These are phyloP conservation scores for Otus scops DNA, from an alignment of 2,797 vertebrate genomes.

Conservation along the genomic window DNA sequence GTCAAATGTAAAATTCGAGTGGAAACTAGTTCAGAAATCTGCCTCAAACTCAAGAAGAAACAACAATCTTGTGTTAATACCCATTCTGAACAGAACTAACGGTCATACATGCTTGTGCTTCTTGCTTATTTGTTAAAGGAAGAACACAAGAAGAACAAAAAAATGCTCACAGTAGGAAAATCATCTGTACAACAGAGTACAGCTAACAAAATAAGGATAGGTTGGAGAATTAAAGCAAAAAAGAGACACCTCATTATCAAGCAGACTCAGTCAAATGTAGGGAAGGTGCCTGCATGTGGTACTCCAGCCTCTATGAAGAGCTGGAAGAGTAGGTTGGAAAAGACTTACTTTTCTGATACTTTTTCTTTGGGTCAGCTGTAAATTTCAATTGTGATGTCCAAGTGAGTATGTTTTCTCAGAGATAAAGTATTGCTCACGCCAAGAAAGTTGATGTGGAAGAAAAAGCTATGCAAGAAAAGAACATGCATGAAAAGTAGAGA, in stretches of 20 bases:
- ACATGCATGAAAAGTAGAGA: neutral
- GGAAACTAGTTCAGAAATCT: neutral
- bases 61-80: neutral
- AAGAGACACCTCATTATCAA: neutral
- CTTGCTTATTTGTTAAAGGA: neutral
- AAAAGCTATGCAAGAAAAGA: neutral
- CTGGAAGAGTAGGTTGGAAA: neutral
- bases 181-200: neutral
- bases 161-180: neutral
- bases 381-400: neutral
- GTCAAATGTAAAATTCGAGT: slow-evolving; percentile 31
- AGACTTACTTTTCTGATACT: neutral
- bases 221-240: neutral
- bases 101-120: neutral
- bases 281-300: neutral
- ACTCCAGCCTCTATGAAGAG: neutral
- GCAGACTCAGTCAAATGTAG: neutral
- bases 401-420: slow-evolving; percentile 24
- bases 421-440: slow-evolving; percentile 14
- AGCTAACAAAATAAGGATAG: neutral
- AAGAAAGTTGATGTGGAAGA: slow-evolving; percentile 16
- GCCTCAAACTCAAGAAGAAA: neutral
- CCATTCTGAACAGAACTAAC: neutral
- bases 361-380: neutral
- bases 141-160: neutral